These are phyloP conservation scores for Anolis sagrei DNA, from an alignment of 2,113 vertebrate genomes.

Conservation along the genomic window DNA sequence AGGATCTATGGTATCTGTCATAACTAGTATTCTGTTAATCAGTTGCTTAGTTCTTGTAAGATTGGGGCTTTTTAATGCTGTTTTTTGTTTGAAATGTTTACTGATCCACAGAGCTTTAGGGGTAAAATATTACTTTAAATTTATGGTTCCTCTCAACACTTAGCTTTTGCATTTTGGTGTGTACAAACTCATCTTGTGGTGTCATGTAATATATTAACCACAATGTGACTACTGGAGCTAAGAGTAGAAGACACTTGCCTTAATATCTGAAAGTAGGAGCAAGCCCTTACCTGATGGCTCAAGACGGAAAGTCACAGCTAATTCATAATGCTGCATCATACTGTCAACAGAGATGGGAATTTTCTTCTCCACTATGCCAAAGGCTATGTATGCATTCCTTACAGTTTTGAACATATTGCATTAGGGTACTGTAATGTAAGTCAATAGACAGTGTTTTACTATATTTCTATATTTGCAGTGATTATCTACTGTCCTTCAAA, in stretches of 20 bases:
- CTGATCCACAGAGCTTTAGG: slow-evolving; percentile 14
- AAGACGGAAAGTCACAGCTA: slow-evolving; percentile 54
- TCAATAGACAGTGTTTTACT: slow-evolving; percentile 11
- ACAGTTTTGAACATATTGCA: slow-evolving; percentile 28
- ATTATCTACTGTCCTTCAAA: not conserved
- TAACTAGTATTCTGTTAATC: not conserved
- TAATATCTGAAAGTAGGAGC: slow-evolving; percentile 51
- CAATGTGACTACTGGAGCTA: slow-evolving; percentile 35
- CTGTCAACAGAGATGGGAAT: slow-evolving; percentile 31
- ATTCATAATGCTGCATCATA: slow-evolving; percentile 40
- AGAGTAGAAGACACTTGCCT: slow-evolving; percentile 60
- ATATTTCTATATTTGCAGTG: slow-evolving; percentile 23
- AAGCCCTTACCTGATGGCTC: slow-evolving; percentile 50
- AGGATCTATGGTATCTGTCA: not conserved
- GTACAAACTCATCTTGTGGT: not conserved
- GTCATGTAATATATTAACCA: slow-evolving; percentile 58
- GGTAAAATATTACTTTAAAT: not conserved
- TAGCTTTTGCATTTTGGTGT: slow-evolving; percentile 43
- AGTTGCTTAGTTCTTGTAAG: not conserved
- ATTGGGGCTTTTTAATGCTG: not conserved
- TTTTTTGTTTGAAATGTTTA: not conserved
- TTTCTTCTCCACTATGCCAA: slow-evolving; percentile 28
- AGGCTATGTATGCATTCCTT: slow-evolving; percentile 1
- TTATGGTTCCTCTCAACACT: not conserved
- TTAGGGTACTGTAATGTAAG: slow-evolving; percentile 12